Evolutionary conservation across 2,113 vertebrate genomes (phyloP).

Genomic region (Sula dactylatra): DNA sequence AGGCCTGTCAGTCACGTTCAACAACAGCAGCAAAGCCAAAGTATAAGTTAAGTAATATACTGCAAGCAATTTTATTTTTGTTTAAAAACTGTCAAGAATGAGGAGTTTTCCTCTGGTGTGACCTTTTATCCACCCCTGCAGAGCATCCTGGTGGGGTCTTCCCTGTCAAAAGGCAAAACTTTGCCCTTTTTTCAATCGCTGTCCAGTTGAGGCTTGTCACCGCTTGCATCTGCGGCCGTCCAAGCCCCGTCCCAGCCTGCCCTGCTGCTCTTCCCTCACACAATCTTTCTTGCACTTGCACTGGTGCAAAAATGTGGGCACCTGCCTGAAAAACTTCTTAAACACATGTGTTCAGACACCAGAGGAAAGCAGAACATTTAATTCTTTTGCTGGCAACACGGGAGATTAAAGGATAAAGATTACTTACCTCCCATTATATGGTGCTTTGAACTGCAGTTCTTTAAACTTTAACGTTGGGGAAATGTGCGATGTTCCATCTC

Average conservation of each 20-base stretch:
- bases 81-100: background rate
- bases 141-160: background rate
- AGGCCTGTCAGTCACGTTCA: background rate
- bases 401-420: background rate
- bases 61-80: background rate
- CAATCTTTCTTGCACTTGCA: background rate
- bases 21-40: background rate
- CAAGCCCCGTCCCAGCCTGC: background rate
- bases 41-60: background rate
- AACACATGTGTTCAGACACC: background rate
- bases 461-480: background rate
- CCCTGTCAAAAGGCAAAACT: background rate
- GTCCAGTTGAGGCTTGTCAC: background rate
- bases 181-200: background rate
- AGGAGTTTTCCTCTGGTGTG: background rate
- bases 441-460: background rate
- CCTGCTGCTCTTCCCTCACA: background rate
- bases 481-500: background rate
- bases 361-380: background rate
- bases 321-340: background rate
- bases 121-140: background rate
- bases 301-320: background rate
- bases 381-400: background rate
- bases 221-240: fast-evolving
- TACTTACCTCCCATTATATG: background rate